These are phyloP conservation scores for Thaumetopoea pityocampa DNA, from an alignment of 1,140 invertebrate species.

Conservation along the genomic window DNA sequence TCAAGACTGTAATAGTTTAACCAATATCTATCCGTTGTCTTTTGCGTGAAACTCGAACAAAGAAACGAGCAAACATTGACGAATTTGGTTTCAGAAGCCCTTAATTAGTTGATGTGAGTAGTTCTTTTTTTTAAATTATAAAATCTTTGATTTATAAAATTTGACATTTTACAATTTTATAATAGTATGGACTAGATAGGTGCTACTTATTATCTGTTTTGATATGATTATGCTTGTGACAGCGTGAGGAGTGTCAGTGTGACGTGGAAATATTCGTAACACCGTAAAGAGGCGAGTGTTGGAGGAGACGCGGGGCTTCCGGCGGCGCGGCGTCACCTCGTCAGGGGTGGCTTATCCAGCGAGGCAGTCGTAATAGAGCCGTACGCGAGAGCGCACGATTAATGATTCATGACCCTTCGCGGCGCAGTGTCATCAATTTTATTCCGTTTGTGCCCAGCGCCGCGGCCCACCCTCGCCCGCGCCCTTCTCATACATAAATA, in stretches of 20 bases:
- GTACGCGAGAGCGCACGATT: conserved; percentile 68
- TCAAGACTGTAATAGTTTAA: too few relatives aligned
- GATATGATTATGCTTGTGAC: not conserved
- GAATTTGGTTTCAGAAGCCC: too few relatives aligned
- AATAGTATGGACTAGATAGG: too few relatives aligned
- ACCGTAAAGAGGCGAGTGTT: conserved; percentile 40
- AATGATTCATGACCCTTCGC: conserved; percentile 74
- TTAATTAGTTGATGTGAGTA: too few relatives aligned
- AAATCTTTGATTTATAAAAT: too few relatives aligned
- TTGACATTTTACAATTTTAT: too few relatives aligned
- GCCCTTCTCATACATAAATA: conserved; percentile 74
- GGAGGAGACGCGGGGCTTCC: conserved; percentile 21
- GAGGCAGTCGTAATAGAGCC: conserved; percentile 71
- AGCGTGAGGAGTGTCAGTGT: not conserved
- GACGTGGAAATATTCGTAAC: conserved; percentile 1
- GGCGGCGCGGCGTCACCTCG: conserved; percentile 39
- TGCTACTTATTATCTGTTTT: too few relatives aligned
- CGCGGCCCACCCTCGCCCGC: conserved; percentile 66
- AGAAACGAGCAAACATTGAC: too few relatives aligned
- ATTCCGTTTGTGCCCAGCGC: conserved; percentile 72
- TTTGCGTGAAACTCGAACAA: too few relatives aligned
- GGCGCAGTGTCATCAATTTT: conserved; percentile 74
- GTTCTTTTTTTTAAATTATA: too few relatives aligned
- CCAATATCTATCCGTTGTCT: too few relatives aligned
- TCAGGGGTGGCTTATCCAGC: conserved; percentile 67